Conservation (phyloP, 2,888 invertebrate species). For the Diogma glabrata region DNA sequence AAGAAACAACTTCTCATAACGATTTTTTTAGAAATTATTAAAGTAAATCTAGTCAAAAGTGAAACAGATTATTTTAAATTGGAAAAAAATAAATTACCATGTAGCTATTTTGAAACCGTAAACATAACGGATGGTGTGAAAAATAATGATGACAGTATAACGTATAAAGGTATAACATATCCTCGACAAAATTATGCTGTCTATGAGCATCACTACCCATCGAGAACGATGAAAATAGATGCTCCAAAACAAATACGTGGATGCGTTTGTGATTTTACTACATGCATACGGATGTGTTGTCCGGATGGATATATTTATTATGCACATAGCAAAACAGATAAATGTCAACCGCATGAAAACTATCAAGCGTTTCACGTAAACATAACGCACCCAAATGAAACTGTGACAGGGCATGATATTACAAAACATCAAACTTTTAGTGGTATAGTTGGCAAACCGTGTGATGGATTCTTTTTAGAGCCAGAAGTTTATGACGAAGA, state of each 20-base stretch:
- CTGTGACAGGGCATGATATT: too few relatives aligned
- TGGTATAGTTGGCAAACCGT: too few relatives aligned
- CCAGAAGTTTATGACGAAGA: too few relatives aligned
- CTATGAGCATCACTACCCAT: not conserved
- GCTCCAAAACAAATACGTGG: not conserved
- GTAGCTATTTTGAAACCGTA: conserved; percentile 2
- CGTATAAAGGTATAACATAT: not conserved
- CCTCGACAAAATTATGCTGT: not conserved
- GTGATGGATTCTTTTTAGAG: too few relatives aligned
- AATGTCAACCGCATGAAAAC: too few relatives aligned
- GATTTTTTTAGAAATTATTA: too few relatives aligned
- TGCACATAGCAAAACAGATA: too few relatives aligned
- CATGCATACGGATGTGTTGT: conserved; percentile 1
- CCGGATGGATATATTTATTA: not conserved
- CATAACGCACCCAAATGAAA: too few relatives aligned
- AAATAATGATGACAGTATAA: not conserved
- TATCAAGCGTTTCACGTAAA: too few relatives aligned
- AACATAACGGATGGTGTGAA: conserved; percentile 2
- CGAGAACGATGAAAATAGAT: not conserved
- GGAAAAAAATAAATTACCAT: not conserved
- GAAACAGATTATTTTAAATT: not conserved
- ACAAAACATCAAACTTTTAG: too few relatives aligned
- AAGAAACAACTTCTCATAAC: too few relatives aligned
- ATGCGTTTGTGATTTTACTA: not conserved
- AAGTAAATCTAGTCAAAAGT: too few relatives aligned